Evolutionary conservation across 2,113 vertebrate genomes (phyloP).

Genomic region (Haplochromis burtoni): DNA sequence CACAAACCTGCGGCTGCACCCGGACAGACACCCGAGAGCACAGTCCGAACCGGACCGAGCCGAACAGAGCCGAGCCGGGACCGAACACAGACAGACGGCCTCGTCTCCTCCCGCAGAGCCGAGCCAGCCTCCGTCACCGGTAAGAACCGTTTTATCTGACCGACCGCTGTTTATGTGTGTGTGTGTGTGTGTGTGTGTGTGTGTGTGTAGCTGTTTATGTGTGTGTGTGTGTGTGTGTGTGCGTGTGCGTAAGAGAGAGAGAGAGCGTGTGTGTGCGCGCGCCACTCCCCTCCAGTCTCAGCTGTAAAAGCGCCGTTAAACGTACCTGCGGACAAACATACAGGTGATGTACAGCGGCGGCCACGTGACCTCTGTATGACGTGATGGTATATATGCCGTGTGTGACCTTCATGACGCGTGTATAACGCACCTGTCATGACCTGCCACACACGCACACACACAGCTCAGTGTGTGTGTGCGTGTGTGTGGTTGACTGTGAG

Average conservation of each 20-base stretch:
- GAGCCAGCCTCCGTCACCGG: slow-evolving; percentile 25
- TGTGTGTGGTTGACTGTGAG: not conserved
- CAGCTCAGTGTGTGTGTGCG: not conserved
- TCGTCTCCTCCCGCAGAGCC: not conserved
- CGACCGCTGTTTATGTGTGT: not conserved
- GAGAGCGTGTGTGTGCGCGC: not conserved
- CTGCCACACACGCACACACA: rapidly evolving
- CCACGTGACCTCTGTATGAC: not conserved
- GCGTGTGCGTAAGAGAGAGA: rapidly evolving
- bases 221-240: rapidly evolving
- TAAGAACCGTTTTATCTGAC: not conserved
- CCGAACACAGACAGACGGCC: not conserved
- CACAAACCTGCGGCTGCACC: not conserved
- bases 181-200: not conserved
- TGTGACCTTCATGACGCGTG: not conserved
- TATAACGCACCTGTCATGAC: not conserved
- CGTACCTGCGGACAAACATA: not conserved
- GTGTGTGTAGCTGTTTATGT: no score
- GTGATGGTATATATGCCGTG: not conserved
- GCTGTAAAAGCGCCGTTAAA: not conserved
- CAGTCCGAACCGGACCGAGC: not conserved
- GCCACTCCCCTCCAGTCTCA: slow-evolving; percentile 22
- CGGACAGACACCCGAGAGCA: not conserved
- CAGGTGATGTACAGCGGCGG: not conserved
- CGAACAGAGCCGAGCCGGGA: not conserved